Evolutionary conservation across 2,888 invertebrate species (phyloP), one percentile per base, ranked within the genome.

Genomic region (Dromius quadrimaculatus): DNA sequence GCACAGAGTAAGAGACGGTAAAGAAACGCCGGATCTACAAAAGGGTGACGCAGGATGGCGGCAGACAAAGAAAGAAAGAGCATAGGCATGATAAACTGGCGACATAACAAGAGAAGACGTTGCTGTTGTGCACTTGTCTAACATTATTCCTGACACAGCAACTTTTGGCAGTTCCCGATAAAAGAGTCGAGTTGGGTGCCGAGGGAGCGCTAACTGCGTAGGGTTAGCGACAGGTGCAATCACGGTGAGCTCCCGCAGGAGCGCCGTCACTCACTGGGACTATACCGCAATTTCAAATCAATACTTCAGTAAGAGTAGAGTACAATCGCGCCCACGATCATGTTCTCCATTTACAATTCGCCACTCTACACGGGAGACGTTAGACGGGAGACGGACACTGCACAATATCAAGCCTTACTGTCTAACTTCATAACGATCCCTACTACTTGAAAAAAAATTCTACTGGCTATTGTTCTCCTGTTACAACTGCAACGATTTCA

Each of bases 211-310:
- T 68, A 57, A 68, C 59, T 61, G 45, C 36, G 70, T 50, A 62
- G 61, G 70, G 62, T 62, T 81, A 81, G 80, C 80, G 82, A 81
- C 82, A 82, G 82, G 82, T 82, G 81, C 80, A 82, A 82, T 82
- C 81, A 81, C 80, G 78, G 77, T 66, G 62, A 76, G 77, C 76
- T 81, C 81, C 80, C 77, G 73, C 75, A 81, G 81, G 81, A 81
- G 78, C 79, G 78, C 78, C 81, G 80, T 82, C 81, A 80, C 79
- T 77, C 75, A 78, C 79, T 78, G 79, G 78, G 79, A 78, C 78
- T 78, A 77, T 80, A 80, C 79, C 80, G 77, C 80, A 81, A 79
- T 80, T 81, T 80, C 78, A 78, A 81, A 82, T 82, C 81, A 81
- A 82, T 82, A 82, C 81, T 79, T 77, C 74, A n/a, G n/a, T n/a